Base-by-base conservation (phyloP, 1,140 invertebrate species). In the Eciton burchellii region DNA sequence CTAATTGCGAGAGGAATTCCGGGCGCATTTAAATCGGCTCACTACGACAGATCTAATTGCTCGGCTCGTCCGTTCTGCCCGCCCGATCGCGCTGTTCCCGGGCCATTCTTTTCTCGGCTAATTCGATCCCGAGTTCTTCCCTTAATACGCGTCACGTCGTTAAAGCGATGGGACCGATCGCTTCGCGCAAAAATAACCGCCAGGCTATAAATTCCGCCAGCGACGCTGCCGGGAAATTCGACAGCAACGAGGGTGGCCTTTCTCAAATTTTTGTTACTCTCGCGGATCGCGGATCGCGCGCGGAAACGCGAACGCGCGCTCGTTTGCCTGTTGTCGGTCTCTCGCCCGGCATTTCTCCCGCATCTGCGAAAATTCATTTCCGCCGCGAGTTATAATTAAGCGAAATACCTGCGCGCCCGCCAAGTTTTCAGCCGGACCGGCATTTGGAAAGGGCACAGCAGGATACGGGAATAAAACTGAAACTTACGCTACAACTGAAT, bases 21-120 rank as follows among this genome's bases (percentile, higher is more conserved):
- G 41, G 62, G 70, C 71, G 72, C 68, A 86, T 87, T 87, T 87
- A 87, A 87, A 86, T 87, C 60, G 68, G 68, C 65, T 87, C 84
- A 57, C 84, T 81, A 65, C 81, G 84, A 87, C 81, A 79, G 62
- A 83, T 83, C 81, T 86, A 87, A 87, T 87, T 85, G 72, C 73
- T 86, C 45, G 52, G 49, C 60, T 41, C 84, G 73, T 79, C 56
- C 47, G 54, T 83, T 81, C 19, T 49, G 26, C 11, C 26, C 19
- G 43, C 8, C 43, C 16, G 49, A 68, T 68, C 63, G 63, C 9
- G 16, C 35, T 70, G 52, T 73, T 21, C 29, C 43, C 9, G 2
- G 9, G 24, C 43, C 47, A 81, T 81, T 81, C 70, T 73, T 81
- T 68, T 60, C 26, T 24, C 60, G 12, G 45, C 70, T 81, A 81